Evolutionary conservation across 2,113 vertebrate species (phyloP), one percentile per base, ranked within the genome.

Genomic region (Trogon surrucura): DNA sequence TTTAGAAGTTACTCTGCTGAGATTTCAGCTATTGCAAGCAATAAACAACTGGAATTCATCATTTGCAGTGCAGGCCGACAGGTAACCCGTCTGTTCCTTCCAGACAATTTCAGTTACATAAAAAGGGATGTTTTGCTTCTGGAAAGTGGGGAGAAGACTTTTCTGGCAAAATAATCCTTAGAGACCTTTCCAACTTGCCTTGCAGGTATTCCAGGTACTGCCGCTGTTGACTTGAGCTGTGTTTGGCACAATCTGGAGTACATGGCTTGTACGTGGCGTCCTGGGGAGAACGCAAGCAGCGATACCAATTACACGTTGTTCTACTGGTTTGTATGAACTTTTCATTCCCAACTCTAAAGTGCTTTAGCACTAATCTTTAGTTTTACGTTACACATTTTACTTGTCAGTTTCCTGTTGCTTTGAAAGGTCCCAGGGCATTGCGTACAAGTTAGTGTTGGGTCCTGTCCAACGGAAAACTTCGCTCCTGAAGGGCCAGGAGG

Each of bases 311-410:
- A 98, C 8, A 85, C 22, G 0, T 36, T 98, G 61, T 88, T n/a
- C 75, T 97, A 97, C 92, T 96, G 97, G 97, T 98, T 92, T 0
- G 97, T 97, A 83, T 26, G 38, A 51, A n/a, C 61, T 61, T 75
- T 56, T 38, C 32, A 14, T 77, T 94, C 41, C 36, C 47, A n/a
- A 19, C 25, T 72, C 21, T 38, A 0, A 84, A 25, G 32, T 19
- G 10, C 66, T 79, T 60, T 19, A 73, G 54, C 3, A 2, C 50
- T 91, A 7, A 65, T 72, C 80, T 85, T 70, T n/a, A 48, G 32
- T 45, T 91, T 78, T 79, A 26, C 7, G 0, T 85, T 38, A 26
- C 30, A 16, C 5, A 4, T 75, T 83, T 65, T 62, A 23, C 13
- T 93, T 65, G 30, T 73, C 45, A 79, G 38, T 61, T 88, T 77